These are phyloP conservation scores for Eremophila alpestris DNA, from an alignment of 2,797 vertebrate species.

Conservation along the genomic window DNA sequence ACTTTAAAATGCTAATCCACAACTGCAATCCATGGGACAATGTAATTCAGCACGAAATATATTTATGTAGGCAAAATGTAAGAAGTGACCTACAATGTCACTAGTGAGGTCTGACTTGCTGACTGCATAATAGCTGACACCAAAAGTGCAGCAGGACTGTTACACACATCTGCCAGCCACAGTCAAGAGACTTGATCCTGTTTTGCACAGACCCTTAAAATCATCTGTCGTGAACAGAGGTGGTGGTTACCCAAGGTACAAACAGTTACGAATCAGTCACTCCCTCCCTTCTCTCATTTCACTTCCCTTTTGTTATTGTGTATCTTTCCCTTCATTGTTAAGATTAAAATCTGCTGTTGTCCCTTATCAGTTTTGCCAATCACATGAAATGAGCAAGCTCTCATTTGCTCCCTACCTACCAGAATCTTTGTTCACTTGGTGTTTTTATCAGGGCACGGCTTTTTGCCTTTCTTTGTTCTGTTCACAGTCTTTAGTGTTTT, in stretches of 20 bases:
- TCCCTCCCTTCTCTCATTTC: conserved; percentile 1
- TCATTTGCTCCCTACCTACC: neutral
- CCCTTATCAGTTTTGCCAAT: neutral
- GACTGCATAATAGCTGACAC: neutral
- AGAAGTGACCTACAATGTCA: neutral
- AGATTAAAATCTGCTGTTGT: neutral
- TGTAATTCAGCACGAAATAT: neutral
- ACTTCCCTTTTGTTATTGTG: neutral
- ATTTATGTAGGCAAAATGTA: neutral
- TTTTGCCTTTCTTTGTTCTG: neutral
- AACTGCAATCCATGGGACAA: neutral
- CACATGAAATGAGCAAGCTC: neutral
- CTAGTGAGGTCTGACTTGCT: neutral
- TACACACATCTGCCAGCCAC: neutral
- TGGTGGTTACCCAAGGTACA: neutral
- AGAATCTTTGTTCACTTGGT: neutral
- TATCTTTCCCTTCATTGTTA: neutral
- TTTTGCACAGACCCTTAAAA: neutral
- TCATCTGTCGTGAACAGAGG: neutral
- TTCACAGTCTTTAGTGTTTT: neutral
- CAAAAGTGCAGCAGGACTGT: neutral
- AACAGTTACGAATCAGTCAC: neutral
- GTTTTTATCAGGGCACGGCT: neutral
- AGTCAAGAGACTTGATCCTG: neutral
- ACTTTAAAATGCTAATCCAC: neutral